phyloP scores from a whole-genome alignment of 2,113 vertebrate genomes.

The Ibidorhyncha struthersii region DNA sequence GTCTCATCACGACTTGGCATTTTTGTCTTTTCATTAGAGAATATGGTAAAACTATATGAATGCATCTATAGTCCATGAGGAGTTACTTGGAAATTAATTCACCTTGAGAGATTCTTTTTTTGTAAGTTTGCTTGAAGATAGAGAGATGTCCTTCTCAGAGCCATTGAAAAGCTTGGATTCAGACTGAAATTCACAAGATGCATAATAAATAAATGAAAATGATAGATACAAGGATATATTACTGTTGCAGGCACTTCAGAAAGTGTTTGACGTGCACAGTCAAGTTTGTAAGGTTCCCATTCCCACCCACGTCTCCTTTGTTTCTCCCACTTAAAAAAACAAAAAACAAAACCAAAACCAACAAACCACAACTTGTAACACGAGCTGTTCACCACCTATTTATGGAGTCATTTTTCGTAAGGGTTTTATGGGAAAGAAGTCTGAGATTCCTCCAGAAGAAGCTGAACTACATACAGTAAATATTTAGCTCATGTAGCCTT shows the following conservation, averaged over 20 bases:
- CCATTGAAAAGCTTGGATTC: conserved; percentile 99
- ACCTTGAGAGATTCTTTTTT: conserved; percentile 99
- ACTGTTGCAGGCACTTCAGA: neutral
- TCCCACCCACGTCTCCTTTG: neutral
- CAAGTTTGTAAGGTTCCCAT: neutral
- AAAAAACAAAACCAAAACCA: neutral
- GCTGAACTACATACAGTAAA: neutral
- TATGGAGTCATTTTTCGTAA: neutral
- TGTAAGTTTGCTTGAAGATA: conserved; percentile 92
- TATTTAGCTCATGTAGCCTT: neutral
- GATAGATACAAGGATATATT: neutral
- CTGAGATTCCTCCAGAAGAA: neutral
- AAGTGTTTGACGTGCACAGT: neutral
- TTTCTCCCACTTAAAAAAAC: neutral
- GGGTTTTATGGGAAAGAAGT: neutral
- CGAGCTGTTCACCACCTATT: neutral
- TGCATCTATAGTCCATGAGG: neutral
- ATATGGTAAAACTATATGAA: neutral
- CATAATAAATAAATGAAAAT: neutral
- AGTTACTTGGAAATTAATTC: conserved; percentile 30
- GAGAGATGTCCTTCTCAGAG: conserved; percentile 92
- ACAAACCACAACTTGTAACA: neutral
- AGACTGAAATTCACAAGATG: conserved; percentile 81
- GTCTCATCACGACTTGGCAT: neutral
- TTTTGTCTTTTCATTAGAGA: neutral